Evolutionary conservation across 1,140 invertebrate genomes (phyloP), one percentile per base, ranked within the genome.

Genomic region (Spodoptera litura): DNA sequence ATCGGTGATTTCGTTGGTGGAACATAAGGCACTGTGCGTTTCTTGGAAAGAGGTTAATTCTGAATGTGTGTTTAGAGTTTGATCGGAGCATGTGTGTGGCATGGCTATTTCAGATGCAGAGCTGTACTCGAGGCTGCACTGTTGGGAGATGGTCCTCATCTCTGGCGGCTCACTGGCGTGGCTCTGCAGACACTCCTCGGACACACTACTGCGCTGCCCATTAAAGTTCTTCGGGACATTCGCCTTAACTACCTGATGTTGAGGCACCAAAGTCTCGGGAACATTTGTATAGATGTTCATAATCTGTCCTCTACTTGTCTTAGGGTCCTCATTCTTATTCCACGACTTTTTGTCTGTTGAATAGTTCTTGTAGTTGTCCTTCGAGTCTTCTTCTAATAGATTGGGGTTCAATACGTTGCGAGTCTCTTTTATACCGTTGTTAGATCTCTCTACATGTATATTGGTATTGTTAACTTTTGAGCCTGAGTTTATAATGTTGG

Each of bases 381-480:
- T 90, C 2, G 84, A 62, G 31, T 96, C 96, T 35, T 96, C 95
- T 11, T 96, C 96, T 9, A 97, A 87, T 61, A 96, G 95, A 84
- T 96, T 97, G 2, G 96, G 95, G 82, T 96, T 96, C 4, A 88
- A 53, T 64, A 87, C 83, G 55, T 93, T 93, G 8, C 92, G 78
- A 0, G 87, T 83, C 68, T 93, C 93, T 75, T 96, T 96, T 0
- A 94, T 89, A 11, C 95, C 95, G 66, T 94, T 96, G 51, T 95
- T 94, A 0, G 91, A 88, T 80, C 95, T 89, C 83, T 97, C 96
- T 0, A 97, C 96, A 82, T 97, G 96, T 75, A 97, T 96, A 91
- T 97, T 98, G 1, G 96, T 97, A 82, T 97, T 97, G 82, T 97
- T 97, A 0, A 97, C 96, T 92, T 97, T 97, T 4, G 96, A 96